A percentile compares a stretch with the other conserved stretches of the same genome.
These are phyloP conservation scores for Dasypolia templi DNA, from an alignment of 2,888 invertebrate species.

Conservation along the genomic window DNA sequence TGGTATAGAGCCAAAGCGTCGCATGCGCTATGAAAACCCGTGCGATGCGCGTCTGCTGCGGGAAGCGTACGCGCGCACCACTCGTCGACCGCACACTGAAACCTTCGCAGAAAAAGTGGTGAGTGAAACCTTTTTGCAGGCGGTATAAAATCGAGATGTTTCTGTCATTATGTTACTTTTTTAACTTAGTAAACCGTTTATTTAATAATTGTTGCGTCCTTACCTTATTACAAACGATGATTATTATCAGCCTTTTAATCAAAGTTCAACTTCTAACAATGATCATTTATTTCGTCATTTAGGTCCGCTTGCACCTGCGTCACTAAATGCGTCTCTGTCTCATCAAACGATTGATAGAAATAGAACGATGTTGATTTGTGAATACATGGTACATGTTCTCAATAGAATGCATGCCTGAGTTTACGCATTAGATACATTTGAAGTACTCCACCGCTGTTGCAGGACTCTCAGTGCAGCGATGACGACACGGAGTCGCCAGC, in stretches of 20 bases:
- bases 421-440: neutral
- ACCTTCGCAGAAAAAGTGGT: slow-evolving; percentile 89
- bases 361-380: neutral
- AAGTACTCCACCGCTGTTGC: slow-evolving; percentile 30
- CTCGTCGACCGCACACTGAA: slow-evolving; percentile 86
- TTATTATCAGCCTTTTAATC: neutral
- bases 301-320: neutral
- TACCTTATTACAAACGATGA: neutral
- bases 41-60: slow-evolving; percentile 85
- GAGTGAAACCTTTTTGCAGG: slow-evolving; percentile 28
- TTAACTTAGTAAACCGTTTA: neutral
- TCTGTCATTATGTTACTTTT: neutral
- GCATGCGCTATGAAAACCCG: slow-evolving; percentile 87
- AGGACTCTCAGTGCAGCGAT: slow-evolving; percentile 89
- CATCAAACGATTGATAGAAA: neutral
- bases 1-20: slow-evolving; percentile 90
- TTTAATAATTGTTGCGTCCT: neutral
- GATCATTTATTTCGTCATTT: neutral
- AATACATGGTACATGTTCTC: neutral
- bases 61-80: slow-evolving; percentile 87
- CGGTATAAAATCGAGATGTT: neutral
- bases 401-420: neutral
- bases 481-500: slow-evolving; percentile 88
- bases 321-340: neutral
- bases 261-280: neutral